A percentile compares a stretch with the other conserved stretches of the same genome.
Conservation (phyloP, 2,797 vertebrate genomes). For the Catostomus latipinnis region DNA sequence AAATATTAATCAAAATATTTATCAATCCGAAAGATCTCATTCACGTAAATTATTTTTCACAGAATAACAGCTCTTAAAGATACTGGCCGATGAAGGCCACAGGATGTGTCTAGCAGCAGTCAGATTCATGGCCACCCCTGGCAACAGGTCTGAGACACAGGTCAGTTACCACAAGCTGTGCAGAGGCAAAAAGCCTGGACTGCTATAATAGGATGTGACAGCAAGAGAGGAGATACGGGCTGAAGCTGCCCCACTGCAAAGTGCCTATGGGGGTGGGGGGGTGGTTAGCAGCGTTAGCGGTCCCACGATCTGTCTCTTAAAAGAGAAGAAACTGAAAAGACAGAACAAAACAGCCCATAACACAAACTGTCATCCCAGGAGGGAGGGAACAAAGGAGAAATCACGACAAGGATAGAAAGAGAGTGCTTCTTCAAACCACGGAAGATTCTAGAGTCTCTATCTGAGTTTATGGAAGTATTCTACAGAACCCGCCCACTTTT, state of each 20-base stretch:
- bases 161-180: slow-evolving; percentile 51
- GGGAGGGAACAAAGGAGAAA: no score
- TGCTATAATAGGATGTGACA: slow-evolving; percentile 57
- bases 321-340: slow-evolving; percentile 32
- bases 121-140: background rate
- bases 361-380: slow-evolving; percentile 30
- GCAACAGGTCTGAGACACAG: slow-evolving; percentile 40
- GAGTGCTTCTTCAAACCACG: no score
- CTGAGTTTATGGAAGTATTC: no score
- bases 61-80: background rate
- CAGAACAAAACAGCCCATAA: slow-evolving; percentile 16
- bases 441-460: no score
- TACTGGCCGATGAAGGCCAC: slow-evolving; percentile 6
- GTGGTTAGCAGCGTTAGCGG: slow-evolving; percentile 19
- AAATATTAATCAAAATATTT: background rate
- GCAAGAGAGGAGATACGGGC: slow-evolving; percentile 38
- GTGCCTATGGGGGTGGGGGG: background rate
- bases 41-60: background rate
- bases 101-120: background rate
- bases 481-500: no score
- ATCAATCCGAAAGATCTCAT: background rate
- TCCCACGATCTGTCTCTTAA: slow-evolving; percentile 51
- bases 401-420: no score
- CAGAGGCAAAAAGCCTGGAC: slow-evolving; percentile 8
- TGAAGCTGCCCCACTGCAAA: slow-evolving; percentile 37